Percentiles rank a stretch among this genome's conserved stretches.
Evolutionary conservation across 2,113 vertebrate species (phyloP).

Genomic region (Antidorcas marsupialis): DNA sequence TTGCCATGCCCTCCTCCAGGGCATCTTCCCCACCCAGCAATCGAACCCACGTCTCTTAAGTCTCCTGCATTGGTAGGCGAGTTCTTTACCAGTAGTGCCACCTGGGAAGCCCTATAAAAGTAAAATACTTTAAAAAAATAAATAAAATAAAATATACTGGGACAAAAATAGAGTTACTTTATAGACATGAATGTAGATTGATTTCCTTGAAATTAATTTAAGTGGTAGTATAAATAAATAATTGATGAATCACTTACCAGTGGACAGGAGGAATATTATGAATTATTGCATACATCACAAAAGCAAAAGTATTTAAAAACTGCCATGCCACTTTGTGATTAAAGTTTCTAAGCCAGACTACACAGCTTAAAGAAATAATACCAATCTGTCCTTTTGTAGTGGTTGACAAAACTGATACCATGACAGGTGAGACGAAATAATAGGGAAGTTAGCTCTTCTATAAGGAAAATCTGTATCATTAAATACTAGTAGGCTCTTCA

Average conservation of each 20-base stretch:
- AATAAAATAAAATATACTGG: neutral
- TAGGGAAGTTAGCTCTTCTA: neutral
- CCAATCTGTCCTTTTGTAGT: neutral
- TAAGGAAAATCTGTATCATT: neutral
- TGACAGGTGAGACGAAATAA: neutral
- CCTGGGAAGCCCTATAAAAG: neutral
- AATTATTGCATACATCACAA: neutral
- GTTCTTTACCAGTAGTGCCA: neutral
- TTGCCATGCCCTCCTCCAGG: neutral
- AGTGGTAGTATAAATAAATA: neutral
- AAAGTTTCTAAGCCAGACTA: neutral
- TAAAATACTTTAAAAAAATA: neutral
- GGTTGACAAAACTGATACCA: neutral
- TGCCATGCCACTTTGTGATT: neutral
- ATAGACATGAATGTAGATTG: neutral
- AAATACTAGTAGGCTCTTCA: neutral
- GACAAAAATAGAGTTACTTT: neutral
- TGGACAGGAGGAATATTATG: neutral
- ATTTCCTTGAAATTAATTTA: neutral
- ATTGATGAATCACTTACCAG: neutral
- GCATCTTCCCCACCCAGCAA: neutral
- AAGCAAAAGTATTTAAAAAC: neutral
- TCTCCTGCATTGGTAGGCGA: fast-evolving
- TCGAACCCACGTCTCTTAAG: fast-evolving
- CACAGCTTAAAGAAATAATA: neutral